A percentile compares a stretch with the other conserved stretches of the same genome.
These are phyloP conservation scores for Solea senegalensis DNA, from an alignment of 2,113 vertebrate species.

Conservation along the genomic window DNA sequence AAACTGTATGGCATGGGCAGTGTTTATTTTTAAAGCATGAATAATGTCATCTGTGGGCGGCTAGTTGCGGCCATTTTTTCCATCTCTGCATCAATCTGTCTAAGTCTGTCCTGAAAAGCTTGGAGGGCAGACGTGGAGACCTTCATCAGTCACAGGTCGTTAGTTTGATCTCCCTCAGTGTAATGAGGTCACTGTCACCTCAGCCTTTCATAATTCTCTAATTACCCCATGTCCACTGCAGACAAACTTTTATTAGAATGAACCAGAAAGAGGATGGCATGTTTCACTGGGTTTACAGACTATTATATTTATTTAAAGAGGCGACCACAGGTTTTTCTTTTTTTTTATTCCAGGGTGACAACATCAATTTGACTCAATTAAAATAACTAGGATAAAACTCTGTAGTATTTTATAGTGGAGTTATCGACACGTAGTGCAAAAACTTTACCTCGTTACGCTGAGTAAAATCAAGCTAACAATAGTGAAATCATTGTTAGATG, in stretches of 20 bases:
- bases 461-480: too few species aligned
- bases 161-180: constrained; percentile 65
- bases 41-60: too few species aligned
- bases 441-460: too few species aligned
- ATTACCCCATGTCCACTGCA: constrained; percentile 61
- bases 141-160: constrained; percentile 75
- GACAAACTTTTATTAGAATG: constrained; percentile 54
- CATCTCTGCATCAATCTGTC: background rate
- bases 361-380: too few species aligned
- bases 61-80: too few species aligned
- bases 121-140: constrained; percentile 29
- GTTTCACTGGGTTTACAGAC: constrained; percentile 17
- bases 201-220: constrained; percentile 69
- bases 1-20: too few species aligned
- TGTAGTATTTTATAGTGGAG: too few species aligned
- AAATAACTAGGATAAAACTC: too few species aligned
- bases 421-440: too few species aligned
- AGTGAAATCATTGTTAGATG: too few species aligned
- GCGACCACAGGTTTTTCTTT: background rate
- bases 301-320: constrained; percentile 24
- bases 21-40: too few species aligned
- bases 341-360: background rate
- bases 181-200: constrained; percentile 77
- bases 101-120: constrained; percentile 21
- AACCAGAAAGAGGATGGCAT: constrained; percentile 1